phyloP scores from a whole-genome alignment of 2,797 vertebrate species.

The Heteromormyrus szaboi region DNA sequence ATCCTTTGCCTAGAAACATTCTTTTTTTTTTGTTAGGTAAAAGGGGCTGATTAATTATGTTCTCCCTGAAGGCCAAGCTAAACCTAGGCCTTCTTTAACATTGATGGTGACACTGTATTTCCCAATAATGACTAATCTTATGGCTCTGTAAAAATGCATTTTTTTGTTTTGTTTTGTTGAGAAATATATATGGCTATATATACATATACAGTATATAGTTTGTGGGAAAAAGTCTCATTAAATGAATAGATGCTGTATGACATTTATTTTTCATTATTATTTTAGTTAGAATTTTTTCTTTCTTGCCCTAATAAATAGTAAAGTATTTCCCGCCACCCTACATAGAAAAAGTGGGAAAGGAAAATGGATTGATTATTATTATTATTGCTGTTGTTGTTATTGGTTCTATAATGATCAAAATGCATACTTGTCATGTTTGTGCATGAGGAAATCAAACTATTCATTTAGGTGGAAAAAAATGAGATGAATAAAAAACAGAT shows the following conservation, averaged over 20 bases:
- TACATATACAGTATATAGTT: neutral
- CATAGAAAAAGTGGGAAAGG: neutral
- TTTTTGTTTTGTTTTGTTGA: neutral
- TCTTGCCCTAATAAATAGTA: neutral
- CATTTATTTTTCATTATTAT: neutral
- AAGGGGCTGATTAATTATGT: neutral
- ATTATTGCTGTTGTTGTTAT: neutral
- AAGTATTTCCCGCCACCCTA: neutral
- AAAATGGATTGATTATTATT: neutral
- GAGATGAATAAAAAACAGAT: neutral
- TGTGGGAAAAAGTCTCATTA: neutral
- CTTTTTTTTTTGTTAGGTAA: constrained; percentile 2
- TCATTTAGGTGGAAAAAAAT: neutral
- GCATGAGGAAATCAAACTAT: neutral
- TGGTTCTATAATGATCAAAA: neutral
- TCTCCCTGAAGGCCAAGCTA: neutral
- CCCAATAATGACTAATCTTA: neutral
- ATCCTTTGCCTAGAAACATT: constrained; percentile 1
- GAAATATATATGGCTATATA: neutral
- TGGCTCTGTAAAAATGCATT: neutral
- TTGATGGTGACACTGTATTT: neutral
- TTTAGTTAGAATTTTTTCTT: neutral
- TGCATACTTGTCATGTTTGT: neutral
- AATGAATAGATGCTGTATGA: neutral
- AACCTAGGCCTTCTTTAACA: neutral